phyloP scores from a whole-genome alignment of 2,888 invertebrate genomes.

The Lymantria monacha region DNA sequence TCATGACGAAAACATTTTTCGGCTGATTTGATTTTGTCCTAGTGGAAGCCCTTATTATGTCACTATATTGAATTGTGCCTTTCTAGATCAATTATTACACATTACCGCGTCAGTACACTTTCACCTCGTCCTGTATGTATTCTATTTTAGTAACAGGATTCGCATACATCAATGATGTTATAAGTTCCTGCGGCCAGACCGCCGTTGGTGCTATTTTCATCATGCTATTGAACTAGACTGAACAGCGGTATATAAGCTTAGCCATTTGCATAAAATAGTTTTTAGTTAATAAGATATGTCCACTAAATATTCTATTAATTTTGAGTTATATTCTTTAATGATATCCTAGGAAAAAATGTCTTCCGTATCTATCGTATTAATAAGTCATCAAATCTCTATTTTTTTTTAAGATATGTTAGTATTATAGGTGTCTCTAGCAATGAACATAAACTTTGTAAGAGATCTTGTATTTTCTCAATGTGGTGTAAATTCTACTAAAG shows the following conservation, averaged over 20 bases:
- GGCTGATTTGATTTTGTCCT: background rate
- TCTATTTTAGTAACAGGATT: constrained; percentile 58
- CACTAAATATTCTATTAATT: no score
- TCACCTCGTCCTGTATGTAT: constrained; percentile 39
- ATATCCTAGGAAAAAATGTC: no score
- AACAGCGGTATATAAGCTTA: background rate
- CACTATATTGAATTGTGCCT: constrained; percentile 30
- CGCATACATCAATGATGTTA: constrained; percentile 57
- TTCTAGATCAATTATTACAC: constrained; percentile 40
- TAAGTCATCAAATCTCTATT: no score
- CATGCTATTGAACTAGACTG: constrained; percentile 38
- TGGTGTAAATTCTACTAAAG: no score
- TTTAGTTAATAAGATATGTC: no score
- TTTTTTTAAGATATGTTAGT: no score
- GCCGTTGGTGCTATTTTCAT: constrained; percentile 48
- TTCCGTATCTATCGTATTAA: no score
- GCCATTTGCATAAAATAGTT: background rate
- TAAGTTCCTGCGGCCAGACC: constrained; percentile 60
- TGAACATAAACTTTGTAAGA: no score
- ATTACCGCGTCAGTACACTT: constrained; percentile 53
- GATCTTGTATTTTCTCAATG: no score
- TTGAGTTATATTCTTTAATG: no score
- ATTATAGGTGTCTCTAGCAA: no score
- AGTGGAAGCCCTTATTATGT: constrained; percentile 21
- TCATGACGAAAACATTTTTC: no score